Conservation (phyloP, 2,888 invertebrate species). For the Mythimna lalbum region DNA sequence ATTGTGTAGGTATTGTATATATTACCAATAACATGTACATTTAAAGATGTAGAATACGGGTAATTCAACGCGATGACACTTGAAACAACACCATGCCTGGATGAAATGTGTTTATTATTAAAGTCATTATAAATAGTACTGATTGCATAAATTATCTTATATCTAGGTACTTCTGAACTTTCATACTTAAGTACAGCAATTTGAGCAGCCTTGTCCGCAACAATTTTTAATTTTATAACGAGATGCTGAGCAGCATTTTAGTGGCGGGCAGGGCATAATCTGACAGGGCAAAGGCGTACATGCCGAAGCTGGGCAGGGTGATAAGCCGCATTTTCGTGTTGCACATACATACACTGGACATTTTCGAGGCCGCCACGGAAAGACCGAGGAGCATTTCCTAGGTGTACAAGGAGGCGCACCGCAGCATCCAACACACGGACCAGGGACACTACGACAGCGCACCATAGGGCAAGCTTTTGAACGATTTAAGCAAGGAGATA, state of each 20-base stretch:
- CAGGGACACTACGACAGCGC: conserved; percentile 78
- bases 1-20: no score
- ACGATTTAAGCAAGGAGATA: conserved; percentile 83
- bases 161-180: conserved; percentile 18
- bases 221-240: conserved; percentile 55
- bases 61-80: conserved; percentile 13
- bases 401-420: conserved; percentile 67
- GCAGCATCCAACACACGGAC: conserved; percentile 72
- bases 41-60: background rate
- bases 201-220: conserved; percentile 66
- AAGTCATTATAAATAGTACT: conserved; percentile 5
- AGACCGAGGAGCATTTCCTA: conserved; percentile 70
- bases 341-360: conserved; percentile 68
- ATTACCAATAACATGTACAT: no score
- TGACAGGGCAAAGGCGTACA: conserved; percentile 65
- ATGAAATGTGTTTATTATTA: conserved; percentile 40
- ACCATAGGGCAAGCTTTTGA: conserved; percentile 77
- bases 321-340: conserved; percentile 59
- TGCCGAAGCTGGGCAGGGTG: conserved; percentile 64
- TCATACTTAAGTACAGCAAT: conserved; percentile 58
- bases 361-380: conserved; percentile 67
- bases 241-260: conserved; percentile 49
- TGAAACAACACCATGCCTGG: conserved; percentile 38
- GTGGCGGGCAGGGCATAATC: conserved; percentile 39
- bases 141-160: conserved; percentile 30